A percentile compares a stretch with the other conserved stretches of the same genome.
These are phyloP conservation scores for Cerastis leucographa DNA, from an alignment of 2,888 invertebrate genomes.

Conservation along the genomic window DNA sequence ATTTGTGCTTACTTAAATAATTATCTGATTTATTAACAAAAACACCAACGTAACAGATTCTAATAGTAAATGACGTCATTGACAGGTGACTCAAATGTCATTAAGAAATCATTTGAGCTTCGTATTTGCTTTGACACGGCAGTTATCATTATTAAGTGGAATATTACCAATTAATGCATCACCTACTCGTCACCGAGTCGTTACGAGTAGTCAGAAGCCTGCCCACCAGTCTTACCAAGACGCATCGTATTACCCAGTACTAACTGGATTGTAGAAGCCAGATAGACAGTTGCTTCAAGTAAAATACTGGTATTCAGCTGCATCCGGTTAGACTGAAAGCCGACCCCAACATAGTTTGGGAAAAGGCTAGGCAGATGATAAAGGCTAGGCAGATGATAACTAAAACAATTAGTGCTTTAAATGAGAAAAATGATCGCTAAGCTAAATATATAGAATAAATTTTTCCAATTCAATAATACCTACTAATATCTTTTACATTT, in stretches of 20 bases:
- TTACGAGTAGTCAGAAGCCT: not conserved
- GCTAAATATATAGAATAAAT: slow-evolving; percentile 9
- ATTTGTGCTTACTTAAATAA: slow-evolving; percentile 58
- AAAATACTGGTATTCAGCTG: not conserved
- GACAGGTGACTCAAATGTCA: slow-evolving; percentile 41
- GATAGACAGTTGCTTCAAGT: not conserved
- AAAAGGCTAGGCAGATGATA: not conserved
- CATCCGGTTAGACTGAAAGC: not conserved
- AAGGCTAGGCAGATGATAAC: not conserved
- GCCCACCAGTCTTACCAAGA: not conserved
- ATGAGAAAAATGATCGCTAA: slow-evolving; percentile 17
- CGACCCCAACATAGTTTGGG: not conserved
- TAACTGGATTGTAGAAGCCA: not conserved
- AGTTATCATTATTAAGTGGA: slow-evolving; percentile 30
- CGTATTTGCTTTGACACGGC: slow-evolving; percentile 3
- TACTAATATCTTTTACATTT: slow-evolving; percentile 24
- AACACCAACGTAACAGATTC: slow-evolving; percentile 18
- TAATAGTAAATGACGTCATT: slow-evolving; percentile 20
- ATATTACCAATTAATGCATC: slow-evolving; percentile 26
- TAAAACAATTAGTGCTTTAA: not conserved
- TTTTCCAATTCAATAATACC: slow-evolving; percentile 11
- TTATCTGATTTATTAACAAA: slow-evolving; percentile 40
- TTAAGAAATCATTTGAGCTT: slow-evolving; percentile 10
- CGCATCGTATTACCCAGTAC: not conserved
- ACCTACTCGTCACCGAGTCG: not conserved